Evolutionary conservation across 2,113 vertebrate species (phyloP).

Genomic region (Microcebus griseorufus): DNA sequence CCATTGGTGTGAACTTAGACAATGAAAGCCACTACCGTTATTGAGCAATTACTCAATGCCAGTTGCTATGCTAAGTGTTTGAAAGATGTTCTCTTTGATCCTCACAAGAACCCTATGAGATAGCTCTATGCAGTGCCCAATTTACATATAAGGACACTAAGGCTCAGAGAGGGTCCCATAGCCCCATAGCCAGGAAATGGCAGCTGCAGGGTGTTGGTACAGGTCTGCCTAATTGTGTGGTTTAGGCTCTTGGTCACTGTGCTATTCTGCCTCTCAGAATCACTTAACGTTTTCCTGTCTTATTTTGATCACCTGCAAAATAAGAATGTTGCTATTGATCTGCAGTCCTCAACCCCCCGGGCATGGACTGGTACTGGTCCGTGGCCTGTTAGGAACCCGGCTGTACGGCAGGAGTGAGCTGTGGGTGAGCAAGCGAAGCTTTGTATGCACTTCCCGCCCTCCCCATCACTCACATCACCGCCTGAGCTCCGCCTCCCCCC

Average conservation of each 20-base stretch:
- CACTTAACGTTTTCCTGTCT: background rate
- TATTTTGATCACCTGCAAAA: background rate
- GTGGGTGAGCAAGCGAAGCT: accelerated
- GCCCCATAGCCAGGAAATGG: too few relatives aligned
- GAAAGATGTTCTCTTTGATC: background rate
- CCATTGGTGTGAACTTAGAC: background rate
- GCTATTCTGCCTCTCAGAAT: background rate
- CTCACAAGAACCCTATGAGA: background rate
- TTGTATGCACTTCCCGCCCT: too few relatives aligned
- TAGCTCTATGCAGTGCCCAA: background rate
- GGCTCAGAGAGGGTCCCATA: background rate
- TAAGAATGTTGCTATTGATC: background rate
- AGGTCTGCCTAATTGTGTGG: too few relatives aligned
- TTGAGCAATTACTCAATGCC: background rate
- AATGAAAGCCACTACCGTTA: background rate
- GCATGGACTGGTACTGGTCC: too few relatives aligned
- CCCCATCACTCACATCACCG: too few relatives aligned
- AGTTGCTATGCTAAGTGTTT: background rate
- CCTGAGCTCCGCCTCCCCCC: too few relatives aligned
- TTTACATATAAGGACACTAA: background rate
- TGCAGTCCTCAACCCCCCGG: too few relatives aligned
- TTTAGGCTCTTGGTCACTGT: background rate
- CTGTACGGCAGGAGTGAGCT: too few relatives aligned
- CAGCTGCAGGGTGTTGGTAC: background rate
- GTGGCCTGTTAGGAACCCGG: too few relatives aligned